Conservation (phyloP, 1,140 invertebrate species). For the Teleogryllus occipitalis region DNA sequence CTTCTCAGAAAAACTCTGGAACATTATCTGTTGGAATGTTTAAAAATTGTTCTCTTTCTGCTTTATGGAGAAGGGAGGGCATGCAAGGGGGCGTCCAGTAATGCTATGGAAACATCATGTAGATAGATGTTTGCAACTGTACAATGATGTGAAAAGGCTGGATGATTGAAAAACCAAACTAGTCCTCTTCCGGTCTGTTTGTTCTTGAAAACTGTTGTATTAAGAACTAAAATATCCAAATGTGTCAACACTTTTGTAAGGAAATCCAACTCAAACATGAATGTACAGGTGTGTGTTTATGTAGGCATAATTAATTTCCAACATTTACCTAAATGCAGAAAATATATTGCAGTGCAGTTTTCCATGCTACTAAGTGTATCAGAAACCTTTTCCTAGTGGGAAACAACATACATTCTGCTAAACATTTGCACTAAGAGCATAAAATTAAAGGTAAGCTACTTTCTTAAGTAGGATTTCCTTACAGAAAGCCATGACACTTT, state of each 20-base stretch:
- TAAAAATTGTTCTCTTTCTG: conserved; percentile 6
- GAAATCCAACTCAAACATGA: background rate
- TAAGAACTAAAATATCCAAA: background rate
- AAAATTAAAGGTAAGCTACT: background rate
- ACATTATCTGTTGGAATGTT: conserved; percentile 19
- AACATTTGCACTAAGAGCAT: background rate
- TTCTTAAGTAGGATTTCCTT: background rate
- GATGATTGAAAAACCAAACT: background rate
- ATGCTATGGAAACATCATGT: conserved; percentile 1
- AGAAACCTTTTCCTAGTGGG: no score
- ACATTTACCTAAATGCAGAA: no score
- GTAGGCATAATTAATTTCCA: no score
- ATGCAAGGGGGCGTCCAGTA: background rate
- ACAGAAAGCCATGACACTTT: background rate
- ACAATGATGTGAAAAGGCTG: background rate
- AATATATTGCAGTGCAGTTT: no score
- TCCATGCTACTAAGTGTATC: no score
- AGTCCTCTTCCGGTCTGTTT: background rate
- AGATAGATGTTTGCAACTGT: background rate
- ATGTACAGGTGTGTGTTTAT: background rate
- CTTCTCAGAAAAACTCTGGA: conserved; percentile 16
- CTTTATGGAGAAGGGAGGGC: conserved; percentile 11
- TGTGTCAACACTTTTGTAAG: background rate
- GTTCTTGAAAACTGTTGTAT: background rate
- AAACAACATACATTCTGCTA: no score